Evolutionary conservation across 2,888 invertebrate species (phyloP).

Genomic region (Dolichomitus sp.): DNA sequence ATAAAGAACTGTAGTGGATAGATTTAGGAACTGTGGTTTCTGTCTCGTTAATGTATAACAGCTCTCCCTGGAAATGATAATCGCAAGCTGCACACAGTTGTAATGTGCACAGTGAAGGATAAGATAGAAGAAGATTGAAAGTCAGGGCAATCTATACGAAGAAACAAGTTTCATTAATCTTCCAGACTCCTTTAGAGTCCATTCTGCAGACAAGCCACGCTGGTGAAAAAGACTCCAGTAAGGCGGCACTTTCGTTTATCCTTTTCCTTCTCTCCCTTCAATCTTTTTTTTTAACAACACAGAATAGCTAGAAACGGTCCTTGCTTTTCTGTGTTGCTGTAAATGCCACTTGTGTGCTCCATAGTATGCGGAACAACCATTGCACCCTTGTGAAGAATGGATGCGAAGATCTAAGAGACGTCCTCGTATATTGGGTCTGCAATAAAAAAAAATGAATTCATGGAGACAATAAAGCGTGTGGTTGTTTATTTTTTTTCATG

Average conservation of each 20-base stretch:
- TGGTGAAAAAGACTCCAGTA: neutral
- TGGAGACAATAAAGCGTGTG: neutral
- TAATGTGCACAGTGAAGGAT: neutral
- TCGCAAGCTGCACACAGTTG: neutral
- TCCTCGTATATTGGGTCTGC: neutral
- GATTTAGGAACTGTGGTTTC: neutral
- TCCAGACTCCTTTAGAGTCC: slow-evolving; percentile 4
- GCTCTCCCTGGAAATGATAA: neutral
- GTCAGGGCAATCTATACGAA: slow-evolving; percentile 24
- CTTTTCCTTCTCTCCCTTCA: slow-evolving; percentile 1
- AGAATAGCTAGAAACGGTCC: neutral
- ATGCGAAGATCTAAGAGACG: neutral
- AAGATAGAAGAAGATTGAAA: slow-evolving; percentile 8
- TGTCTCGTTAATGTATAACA: slow-evolving; percentile 10
- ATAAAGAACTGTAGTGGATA: neutral
- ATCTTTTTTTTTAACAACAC: neutral
- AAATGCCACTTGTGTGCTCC: neutral
- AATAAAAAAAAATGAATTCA: neutral
- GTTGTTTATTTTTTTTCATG: neutral
- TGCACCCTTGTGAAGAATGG: slow-evolving; percentile 3
- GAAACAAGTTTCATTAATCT: slow-evolving; percentile 29
- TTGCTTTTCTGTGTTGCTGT: neutral
- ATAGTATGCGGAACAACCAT: neutral
- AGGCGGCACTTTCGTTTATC: slow-evolving; percentile 2
- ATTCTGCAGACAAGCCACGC: neutral